Evolutionary conservation across 2,797 vertebrate genomes (phyloP).

Genomic region (Sebastes umbrosus): DNA sequence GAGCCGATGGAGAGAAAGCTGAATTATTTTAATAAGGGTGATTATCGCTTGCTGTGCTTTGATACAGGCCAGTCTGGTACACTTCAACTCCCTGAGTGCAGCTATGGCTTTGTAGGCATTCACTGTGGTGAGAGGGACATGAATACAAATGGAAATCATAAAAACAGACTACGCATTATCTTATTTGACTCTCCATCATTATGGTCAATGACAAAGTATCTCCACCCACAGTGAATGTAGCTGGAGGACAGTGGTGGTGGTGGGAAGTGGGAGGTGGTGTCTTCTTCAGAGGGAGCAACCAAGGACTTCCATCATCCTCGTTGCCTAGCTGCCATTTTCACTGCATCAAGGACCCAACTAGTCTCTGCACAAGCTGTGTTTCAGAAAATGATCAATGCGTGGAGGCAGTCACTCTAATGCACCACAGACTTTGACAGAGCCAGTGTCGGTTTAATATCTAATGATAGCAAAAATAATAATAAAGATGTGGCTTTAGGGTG

Average conservation of each 20-base stretch:
- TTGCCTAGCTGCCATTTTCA: slow-evolving; percentile 77
- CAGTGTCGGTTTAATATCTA: not conserved
- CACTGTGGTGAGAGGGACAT: slow-evolving; percentile 7
- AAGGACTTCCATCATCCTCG: slow-evolving; percentile 49
- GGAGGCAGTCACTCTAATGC: slow-evolving; percentile 6
- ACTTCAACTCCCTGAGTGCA: slow-evolving; percentile 12
- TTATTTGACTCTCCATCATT: slow-evolving; percentile 16
- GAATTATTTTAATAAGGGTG: slow-evolving; percentile 50
- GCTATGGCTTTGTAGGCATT: slow-evolving; percentile 13
- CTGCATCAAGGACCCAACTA: slow-evolving; percentile 46
- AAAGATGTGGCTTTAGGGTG: not conserved
- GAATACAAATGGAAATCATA: slow-evolving; percentile 35
- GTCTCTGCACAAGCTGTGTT: slow-evolving; percentile 8
- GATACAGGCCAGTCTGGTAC: slow-evolving; percentile 13
- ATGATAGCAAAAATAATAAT: not conserved
- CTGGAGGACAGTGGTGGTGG: slow-evolving; percentile 32
- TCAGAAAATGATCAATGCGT: slow-evolving; percentile 31
- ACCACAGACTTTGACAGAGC: not conserved
- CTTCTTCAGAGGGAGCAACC: slow-evolving; percentile 39
- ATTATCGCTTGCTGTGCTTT: slow-evolving; percentile 41
- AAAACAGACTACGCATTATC: not conserved
- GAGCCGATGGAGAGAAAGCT: slow-evolving; percentile 16
- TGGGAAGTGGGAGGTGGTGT: not conserved
- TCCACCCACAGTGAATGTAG: slow-evolving; percentile 24
- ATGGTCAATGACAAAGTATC: slow-evolving; percentile 5